Conservation (phyloP, 2,113 vertebrate species). For the Nerophis lumbriciformis region DNA sequence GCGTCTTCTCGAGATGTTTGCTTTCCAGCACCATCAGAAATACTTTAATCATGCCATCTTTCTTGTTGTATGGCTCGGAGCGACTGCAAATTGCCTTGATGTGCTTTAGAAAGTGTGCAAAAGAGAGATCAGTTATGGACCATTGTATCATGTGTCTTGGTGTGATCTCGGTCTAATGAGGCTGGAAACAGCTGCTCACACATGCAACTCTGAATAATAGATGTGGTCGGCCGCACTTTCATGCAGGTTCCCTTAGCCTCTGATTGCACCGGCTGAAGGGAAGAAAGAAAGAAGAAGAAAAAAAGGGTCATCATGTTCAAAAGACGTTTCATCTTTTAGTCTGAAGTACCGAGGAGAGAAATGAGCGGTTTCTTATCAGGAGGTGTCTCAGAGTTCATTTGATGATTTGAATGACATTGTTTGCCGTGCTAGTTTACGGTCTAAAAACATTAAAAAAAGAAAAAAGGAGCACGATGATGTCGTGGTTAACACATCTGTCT, state of each 20-base stretch:
- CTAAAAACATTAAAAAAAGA: too few relatives aligned
- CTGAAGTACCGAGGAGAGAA: background rate
- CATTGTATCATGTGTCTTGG: conserved; percentile 41
- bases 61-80: conserved; percentile 10
- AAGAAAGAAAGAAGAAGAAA: background rate
- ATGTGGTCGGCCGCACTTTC: conserved; percentile 38
- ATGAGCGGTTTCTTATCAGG: background rate
- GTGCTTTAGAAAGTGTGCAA: conserved; percentile 19
- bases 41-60: conserved; percentile 12
- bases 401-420: background rate
- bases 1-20: conserved; percentile 9
- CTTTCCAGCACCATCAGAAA: conserved; percentile 7
- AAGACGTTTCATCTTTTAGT: background rate
- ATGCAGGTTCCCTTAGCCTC: conserved; percentile 11
- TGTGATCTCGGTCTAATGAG: conserved; percentile 60
- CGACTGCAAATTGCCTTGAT: conserved; percentile 28
- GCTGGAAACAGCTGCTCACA: conserved; percentile 55
- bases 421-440: too few relatives aligned
- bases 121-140: conserved; percentile 35
- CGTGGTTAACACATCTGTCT: too few relatives aligned
- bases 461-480: too few relatives aligned
- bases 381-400: background rate
- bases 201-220: conserved; percentile 64
- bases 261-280: conserved; percentile 3
- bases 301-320: conserved; percentile 6